A percentile compares a stretch with the other conserved stretches of the same genome.
These are phyloP conservation scores for Zosterops hypoxanthus DNA, from an alignment of 2,113 vertebrate species.

Conservation along the genomic window DNA sequence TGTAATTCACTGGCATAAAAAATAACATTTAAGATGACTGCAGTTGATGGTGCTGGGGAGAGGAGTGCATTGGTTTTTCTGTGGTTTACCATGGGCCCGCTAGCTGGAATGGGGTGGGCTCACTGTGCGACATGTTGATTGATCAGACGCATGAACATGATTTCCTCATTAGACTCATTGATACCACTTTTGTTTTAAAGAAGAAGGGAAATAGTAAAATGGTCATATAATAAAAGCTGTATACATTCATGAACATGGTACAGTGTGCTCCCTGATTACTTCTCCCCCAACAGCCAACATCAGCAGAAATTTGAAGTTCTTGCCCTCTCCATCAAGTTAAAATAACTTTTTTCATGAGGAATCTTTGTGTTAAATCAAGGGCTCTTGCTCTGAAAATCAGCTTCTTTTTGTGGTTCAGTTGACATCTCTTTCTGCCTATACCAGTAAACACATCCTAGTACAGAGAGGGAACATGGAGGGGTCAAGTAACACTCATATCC, in stretches of 20 bases:
- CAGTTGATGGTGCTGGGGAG: background rate
- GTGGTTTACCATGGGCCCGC: background rate
- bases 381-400: background rate
- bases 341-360: background rate
- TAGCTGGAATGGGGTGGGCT: background rate
- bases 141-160: background rate
- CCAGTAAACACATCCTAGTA: background rate
- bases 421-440: background rate
- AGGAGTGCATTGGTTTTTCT: background rate
- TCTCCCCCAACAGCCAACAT: background rate
- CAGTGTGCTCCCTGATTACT: background rate
- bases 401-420: background rate
- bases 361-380: background rate
- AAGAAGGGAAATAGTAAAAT: background rate
- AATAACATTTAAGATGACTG: background rate
- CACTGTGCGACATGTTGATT: background rate
- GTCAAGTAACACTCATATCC: rapidly evolving
- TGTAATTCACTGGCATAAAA: background rate
- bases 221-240: background rate
- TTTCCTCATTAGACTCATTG: background rate
- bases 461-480: background rate
- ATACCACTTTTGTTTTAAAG: background rate
- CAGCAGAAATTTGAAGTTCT: background rate
- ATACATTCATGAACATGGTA: background rate
- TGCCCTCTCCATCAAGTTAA: background rate